Evolutionary conservation across 2,797 vertebrate genomes (phyloP).

Genomic region (Arctocebus calabarensis): DNA sequence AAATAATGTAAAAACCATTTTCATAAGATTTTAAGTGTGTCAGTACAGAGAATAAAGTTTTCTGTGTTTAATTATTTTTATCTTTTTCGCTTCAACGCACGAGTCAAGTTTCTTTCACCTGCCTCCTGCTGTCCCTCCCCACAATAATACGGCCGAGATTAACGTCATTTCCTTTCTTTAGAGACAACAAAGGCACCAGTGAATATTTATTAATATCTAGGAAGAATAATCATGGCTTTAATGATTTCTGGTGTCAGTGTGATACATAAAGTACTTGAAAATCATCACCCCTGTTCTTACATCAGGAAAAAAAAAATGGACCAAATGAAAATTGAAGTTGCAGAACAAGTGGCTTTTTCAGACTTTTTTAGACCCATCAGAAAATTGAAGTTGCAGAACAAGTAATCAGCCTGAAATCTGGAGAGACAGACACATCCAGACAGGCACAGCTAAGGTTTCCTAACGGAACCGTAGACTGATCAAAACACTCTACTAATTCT

Average conservation of each 20-base stretch:
- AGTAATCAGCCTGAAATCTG: neutral
- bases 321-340: neutral
- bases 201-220: neutral
- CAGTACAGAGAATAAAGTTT: neutral
- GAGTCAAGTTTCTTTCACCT: neutral
- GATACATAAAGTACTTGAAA: neutral
- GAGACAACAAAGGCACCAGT: neutral
- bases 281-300: neutral
- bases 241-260: neutral
- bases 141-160: neutral
- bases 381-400: neutral
- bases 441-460: neutral
- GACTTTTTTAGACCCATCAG: neutral
- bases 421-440: neutral
- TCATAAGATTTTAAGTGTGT: neutral
- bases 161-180: neutral
- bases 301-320: neutral
- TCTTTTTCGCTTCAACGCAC: neutral
- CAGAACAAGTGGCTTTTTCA: neutral
- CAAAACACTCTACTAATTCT: neutral
- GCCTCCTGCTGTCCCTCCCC: neutral
- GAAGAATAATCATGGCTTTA: neutral
- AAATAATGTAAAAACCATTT: neutral
- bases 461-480: neutral
- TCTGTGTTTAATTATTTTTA: neutral